These are phyloP conservation scores for Proales similis DNA, from an alignment of 1,140 invertebrate genomes.

Conservation along the genomic window DNA sequence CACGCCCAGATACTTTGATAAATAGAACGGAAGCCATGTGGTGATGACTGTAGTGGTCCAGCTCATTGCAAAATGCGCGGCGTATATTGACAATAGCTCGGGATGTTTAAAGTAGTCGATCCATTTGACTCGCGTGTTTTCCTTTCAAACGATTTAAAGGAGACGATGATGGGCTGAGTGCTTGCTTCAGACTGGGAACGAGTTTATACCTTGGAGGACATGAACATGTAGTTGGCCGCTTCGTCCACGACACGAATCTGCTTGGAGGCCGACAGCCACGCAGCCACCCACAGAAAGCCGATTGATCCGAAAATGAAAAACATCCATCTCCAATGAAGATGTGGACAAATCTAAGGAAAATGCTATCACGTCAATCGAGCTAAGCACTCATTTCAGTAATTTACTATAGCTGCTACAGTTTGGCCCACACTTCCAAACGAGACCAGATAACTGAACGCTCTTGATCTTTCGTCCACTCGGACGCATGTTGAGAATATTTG, in stretches of 20 bases:
- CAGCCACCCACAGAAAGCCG: slow-evolving; percentile 64
- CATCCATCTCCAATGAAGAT: slow-evolving; percentile 63
- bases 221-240: slow-evolving; percentile 49
- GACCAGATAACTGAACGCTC: slow-evolving; percentile 69
- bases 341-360: slow-evolving; percentile 53
- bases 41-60: slow-evolving; percentile 76
- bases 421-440: slow-evolving; percentile 69
- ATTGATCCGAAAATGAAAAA: slow-evolving; percentile 67
- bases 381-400: slow-evolving; percentile 39
- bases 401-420: slow-evolving; percentile 67
- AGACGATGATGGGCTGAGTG: not conserved
- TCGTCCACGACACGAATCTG: slow-evolving; percentile 53
- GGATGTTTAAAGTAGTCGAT: slow-evolving; percentile 64
- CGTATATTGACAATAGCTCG: slow-evolving; percentile 69
- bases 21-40: slow-evolving; percentile 73
- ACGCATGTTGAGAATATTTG: slow-evolving; percentile 69
- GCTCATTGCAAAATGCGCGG: slow-evolving; percentile 74
- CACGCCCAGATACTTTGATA: slow-evolving; percentile 62
- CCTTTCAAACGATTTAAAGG: slow-evolving; percentile 55
- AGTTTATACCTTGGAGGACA: not conserved
- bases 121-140: slow-evolving; percentile 59
- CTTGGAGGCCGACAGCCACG: slow-evolving; percentile 63
- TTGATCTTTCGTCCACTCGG: slow-evolving; percentile 65
- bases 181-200: not conserved
- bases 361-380: slow-evolving; percentile 10